These are phyloP conservation scores for Spheniscus mendiculus DNA, from an alignment of 2,113 vertebrate species.

Conservation along the genomic window DNA sequence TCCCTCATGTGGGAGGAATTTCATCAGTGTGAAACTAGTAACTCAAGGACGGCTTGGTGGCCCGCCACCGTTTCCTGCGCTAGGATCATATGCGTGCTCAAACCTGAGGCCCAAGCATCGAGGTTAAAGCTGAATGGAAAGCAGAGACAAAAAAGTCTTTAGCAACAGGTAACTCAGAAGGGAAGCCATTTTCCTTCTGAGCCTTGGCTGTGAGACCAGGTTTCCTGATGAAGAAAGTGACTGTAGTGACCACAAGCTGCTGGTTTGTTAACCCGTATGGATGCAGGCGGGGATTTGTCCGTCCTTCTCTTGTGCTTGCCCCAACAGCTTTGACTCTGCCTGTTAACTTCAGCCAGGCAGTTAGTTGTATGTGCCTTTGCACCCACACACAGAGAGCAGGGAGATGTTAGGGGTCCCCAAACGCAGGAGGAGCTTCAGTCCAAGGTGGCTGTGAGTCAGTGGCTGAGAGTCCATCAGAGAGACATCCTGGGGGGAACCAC, in stretches of 20 bases:
- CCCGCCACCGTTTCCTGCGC: neutral
- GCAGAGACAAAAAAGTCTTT: neutral
- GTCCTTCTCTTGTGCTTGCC: neutral
- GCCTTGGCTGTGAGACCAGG: neutral
- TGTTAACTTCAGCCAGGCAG: neutral
- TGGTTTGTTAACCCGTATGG: neutral
- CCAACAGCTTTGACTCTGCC: neutral
- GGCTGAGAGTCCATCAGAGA: neutral
- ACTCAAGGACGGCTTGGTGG: neutral
- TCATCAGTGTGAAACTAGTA: neutral
- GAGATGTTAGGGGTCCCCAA: neutral
- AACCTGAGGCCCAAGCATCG: neutral
- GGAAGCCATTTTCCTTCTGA: neutral
- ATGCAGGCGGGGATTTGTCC: neutral
- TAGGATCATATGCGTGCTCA: neutral
- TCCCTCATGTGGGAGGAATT: neutral
- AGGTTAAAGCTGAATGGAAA: neutral
- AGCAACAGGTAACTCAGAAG: neutral
- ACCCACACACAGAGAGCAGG: neutral
- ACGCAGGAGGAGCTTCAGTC: neutral
- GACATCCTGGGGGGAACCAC: fast-evolving
- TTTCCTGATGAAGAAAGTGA: neutral
- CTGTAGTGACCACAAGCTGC: neutral
- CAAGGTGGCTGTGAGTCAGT: neutral
- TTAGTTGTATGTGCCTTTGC: neutral